Evolutionary conservation across 2,888 invertebrate species (phyloP).

Genomic region (Lasioglossum marginatum): DNA sequence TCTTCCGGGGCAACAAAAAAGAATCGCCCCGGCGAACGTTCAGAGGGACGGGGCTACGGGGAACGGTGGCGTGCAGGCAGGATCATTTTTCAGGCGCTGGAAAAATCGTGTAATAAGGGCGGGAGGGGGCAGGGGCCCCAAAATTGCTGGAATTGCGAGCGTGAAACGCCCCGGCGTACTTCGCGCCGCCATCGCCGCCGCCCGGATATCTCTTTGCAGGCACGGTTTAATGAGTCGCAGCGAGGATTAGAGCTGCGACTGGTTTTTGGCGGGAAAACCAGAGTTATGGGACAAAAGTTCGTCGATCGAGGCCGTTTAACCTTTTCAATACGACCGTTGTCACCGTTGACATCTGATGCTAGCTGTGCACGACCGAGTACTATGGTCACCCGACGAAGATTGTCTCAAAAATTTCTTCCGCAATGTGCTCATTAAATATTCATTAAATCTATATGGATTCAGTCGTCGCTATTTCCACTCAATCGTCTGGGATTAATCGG

Average conservation of each 20-base stretch:
- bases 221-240: constrained; percentile 4
- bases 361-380: neutral
- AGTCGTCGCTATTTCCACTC: neutral
- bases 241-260: neutral
- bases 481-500: neutral
- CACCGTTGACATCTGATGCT: neutral
- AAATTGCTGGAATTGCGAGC: constrained; percentile 35
- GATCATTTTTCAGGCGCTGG: constrained; percentile 68
- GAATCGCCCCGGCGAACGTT: constrained; percentile 21
- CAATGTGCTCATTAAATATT: neutral
- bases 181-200: neutral
- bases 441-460: neutral
- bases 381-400: neutral
- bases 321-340: neutral
- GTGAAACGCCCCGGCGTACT: constrained; percentile 29
- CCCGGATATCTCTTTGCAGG: constrained; percentile 12
- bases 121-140: constrained; percentile 48
- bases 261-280: constrained; percentile 62
- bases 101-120: constrained; percentile 40
- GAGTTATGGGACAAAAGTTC: constrained; percentile 42
- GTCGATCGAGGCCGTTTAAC: constrained; percentile 4
- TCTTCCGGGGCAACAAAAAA: constrained; percentile 45
- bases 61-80: constrained; percentile 39
- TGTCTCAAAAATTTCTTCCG: neutral
- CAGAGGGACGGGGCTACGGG: constrained; percentile 34